Conservation (phyloP, 2,797 vertebrate species). For the Vipera ursinii region DNA sequence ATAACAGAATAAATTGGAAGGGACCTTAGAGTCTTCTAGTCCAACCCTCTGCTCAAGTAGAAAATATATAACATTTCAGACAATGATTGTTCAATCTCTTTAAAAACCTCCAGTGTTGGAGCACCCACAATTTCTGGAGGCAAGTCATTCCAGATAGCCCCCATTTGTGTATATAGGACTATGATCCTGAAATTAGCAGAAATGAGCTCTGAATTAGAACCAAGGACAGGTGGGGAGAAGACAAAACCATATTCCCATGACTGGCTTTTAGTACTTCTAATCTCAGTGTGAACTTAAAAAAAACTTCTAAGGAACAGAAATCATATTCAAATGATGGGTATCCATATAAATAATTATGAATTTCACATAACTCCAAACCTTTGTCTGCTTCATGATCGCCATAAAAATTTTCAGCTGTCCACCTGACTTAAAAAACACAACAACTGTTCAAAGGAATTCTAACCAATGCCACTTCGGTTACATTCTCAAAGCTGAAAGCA, state of each 20-base stretch:
- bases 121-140: not conserved
- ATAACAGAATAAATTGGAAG: not conserved
- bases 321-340: not conserved
- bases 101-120: not conserved
- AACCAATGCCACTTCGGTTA: too few species aligned
- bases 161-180: not conserved
- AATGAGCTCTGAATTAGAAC: not conserved
- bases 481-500: too few species aligned
- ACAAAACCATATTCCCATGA: not conserved
- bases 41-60: not conserved
- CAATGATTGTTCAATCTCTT: not conserved
- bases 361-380: slow-evolving; percentile 66
- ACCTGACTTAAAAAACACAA: slow-evolving; percentile 44
- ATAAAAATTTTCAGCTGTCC: slow-evolving; percentile 83
- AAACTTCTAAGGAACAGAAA: not conserved
- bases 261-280: not conserved
- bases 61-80: not conserved
- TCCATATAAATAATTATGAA: rapidly evolving
- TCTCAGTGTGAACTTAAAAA: not conserved
- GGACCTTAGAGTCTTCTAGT: not conserved
- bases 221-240: not conserved
- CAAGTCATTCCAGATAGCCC: not conserved
- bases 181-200: not conserved
- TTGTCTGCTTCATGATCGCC: slow-evolving; percentile 82
- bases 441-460: too few species aligned